phyloP scores from a whole-genome alignment of 1,140 invertebrate genomes.

The Carcinoscorpius rotundicauda region DNA sequence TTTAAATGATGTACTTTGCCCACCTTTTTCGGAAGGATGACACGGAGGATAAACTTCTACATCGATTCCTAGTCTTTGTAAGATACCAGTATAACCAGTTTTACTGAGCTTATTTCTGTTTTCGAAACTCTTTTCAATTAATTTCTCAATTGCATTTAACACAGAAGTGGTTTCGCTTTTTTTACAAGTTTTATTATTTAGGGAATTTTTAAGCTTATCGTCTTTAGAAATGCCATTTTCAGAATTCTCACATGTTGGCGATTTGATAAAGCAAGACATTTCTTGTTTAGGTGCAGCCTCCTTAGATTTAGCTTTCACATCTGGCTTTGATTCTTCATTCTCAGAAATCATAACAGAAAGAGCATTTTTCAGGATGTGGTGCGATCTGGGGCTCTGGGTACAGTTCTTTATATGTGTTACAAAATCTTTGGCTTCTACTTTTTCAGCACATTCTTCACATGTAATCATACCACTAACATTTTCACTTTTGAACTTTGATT shows the following conservation, averaged over 20 bases:
- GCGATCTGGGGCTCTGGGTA: conserved; percentile 24
- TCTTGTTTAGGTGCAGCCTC: not conserved
- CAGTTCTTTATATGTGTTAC: conserved; percentile 71
- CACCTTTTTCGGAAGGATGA: conserved; percentile 35
- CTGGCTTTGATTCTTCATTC: not conserved
- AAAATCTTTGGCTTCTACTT: conserved; percentile 81
- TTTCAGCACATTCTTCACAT: conserved; percentile 90
- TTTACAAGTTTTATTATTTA: not conserved
- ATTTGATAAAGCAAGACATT: not conserved
- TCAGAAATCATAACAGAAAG: not conserved
- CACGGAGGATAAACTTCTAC: conserved; percentile 40
- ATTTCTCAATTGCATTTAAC: conserved; percentile 87
- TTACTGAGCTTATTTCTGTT: conserved; percentile 44
- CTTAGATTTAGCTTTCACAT: not conserved
- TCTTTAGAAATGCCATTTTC: not conserved
- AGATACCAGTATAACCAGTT: conserved; percentile 54
- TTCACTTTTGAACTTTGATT: conserved; percentile 1
- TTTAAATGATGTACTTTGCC: conserved; percentile 58
- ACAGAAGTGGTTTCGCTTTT: conserved; percentile 44
- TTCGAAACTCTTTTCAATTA: conserved; percentile 94
- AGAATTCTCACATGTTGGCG: not conserved
- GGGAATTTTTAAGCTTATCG: not conserved
- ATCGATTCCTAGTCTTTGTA: conserved; percentile 84
- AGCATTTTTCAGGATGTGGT: conserved; percentile 8
- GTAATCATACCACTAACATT: conserved; percentile 45